Evolutionary conservation across 30 jellyfish, hydroid and myxozoan genomes (phyloP).

Genomic region (Morbakka virulenta): DNA sequence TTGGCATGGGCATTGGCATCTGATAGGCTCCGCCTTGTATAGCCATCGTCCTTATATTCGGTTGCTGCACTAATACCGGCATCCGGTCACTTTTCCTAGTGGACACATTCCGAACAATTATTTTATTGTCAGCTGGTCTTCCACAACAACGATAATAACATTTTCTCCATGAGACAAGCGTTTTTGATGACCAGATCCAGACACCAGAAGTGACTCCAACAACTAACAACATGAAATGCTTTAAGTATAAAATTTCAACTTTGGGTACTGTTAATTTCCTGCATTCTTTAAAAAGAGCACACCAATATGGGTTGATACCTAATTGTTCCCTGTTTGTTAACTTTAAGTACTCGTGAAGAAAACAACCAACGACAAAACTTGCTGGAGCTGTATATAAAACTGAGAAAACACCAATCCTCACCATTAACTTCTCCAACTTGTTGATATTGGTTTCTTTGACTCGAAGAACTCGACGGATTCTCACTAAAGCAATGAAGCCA

Average conservation of each 20-base stretch:
- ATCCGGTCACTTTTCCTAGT: slow-evolving; percentile 20
- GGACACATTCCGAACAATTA: slow-evolving; percentile 5
- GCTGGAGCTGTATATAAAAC: slow-evolving; percentile 88
- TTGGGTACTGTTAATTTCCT: slow-evolving; percentile 23
- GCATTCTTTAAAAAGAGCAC: slow-evolving; percentile 55
- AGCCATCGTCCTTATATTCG: slow-evolving; percentile 2
- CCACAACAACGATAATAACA: slow-evolving; percentile 66
- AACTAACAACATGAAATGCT: slow-evolving; percentile 82
- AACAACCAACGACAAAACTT: slow-evolving; percentile 89
- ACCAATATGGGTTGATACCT: slow-evolving; percentile 25
- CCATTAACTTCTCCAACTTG: slow-evolving; percentile 76
- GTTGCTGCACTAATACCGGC: neutral
- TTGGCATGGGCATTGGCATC: slow-evolving; percentile 55
- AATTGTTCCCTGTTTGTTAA: slow-evolving; percentile 41
- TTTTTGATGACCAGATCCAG: slow-evolving; percentile 94
- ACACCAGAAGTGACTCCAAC: slow-evolving; percentile 96
- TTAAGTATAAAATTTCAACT: slow-evolving; percentile 61
- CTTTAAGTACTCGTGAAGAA: slow-evolving; percentile 66
- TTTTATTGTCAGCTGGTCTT: slow-evolving; percentile 21
- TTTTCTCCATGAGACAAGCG: slow-evolving; percentile 75
- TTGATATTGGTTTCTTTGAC: slow-evolving; percentile 66
- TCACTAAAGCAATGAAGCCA: slow-evolving; percentile 74
- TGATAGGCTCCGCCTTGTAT: slow-evolving; percentile 30
- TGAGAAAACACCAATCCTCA: slow-evolving; percentile 83
- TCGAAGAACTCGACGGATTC: slow-evolving; percentile 73